These are phyloP conservation scores for Lophius americanus DNA, from an alignment of 2,797 vertebrate genomes.

Conservation along the genomic window DNA sequence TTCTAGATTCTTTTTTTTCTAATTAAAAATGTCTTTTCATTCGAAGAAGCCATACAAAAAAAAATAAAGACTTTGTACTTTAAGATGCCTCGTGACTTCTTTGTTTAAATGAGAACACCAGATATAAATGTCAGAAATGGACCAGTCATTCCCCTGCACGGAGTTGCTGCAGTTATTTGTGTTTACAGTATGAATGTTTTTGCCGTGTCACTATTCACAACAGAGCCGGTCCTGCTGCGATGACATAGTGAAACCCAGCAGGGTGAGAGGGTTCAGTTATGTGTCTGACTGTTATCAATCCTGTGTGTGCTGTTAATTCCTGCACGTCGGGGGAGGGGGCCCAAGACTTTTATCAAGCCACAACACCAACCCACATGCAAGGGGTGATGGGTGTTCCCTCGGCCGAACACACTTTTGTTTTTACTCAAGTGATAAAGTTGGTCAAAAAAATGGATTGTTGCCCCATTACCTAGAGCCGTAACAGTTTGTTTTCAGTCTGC, in stretches of 20 bases:
- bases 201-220: slow-evolving; percentile 15
- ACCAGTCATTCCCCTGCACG: neutral
- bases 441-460: slow-evolving; percentile 27
- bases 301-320: slow-evolving; percentile 38
- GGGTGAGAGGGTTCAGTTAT: slow-evolving; percentile 41
- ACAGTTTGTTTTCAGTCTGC: neutral
- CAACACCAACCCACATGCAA: slow-evolving; percentile 71
- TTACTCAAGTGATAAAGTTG: slow-evolving; percentile 10
- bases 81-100: slow-evolving; percentile 33
- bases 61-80: slow-evolving; percentile 81
- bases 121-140: neutral
- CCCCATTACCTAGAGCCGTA: slow-evolving; percentile 15
- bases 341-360: slow-evolving; percentile 75
- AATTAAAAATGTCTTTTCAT: slow-evolving; percentile 73
- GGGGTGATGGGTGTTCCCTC: slow-evolving; percentile 56
- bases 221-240: slow-evolving; percentile 17
- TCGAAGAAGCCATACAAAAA: slow-evolving; percentile 81
- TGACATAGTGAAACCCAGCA: slow-evolving; percentile 13
- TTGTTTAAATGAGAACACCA: neutral
- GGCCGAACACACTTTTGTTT: neutral
- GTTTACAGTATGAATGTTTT: neutral
- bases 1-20: slow-evolving; percentile 24
- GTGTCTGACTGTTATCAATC: slow-evolving; percentile 54
- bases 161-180: neutral
- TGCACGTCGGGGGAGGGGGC: slow-evolving; percentile 11